These are phyloP conservation scores for Rotaria macrura DNA, from an alignment of 2,888 invertebrate genomes.

Conservation along the genomic window DNA sequence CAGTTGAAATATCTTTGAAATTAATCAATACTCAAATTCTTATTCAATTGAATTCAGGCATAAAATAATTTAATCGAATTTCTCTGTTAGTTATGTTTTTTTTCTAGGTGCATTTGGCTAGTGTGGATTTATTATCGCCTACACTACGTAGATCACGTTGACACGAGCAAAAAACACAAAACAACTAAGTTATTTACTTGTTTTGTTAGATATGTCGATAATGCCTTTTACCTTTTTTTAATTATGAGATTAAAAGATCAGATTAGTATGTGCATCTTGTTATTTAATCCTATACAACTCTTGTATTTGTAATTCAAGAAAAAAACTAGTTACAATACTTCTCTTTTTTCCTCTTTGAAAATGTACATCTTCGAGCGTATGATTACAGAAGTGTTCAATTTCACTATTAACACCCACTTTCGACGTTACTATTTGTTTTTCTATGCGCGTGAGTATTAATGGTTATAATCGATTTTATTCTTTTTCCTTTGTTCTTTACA, in stretches of 20 bases:
- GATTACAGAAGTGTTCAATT: background rate
- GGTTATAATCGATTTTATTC: background rate
- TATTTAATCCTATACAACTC: background rate
- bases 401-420: background rate
- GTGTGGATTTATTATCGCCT: background rate
- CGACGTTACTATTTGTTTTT: background rate
- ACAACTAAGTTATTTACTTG: too few species aligned
- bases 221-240: background rate
- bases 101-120: background rate
- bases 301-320: background rate
- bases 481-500: background rate
- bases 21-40: constrained; percentile 27
- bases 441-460: background rate
- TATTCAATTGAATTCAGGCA: constrained; percentile 33
- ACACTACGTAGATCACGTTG: background rate
- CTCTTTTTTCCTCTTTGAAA: background rate
- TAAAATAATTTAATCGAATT: background rate
- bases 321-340: background rate
- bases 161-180: background rate
- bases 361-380: background rate
- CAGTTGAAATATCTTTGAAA: constrained; percentile 30
- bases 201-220: background rate
- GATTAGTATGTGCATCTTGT: background rate
- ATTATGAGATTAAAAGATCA: background rate
- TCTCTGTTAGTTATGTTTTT: too few species aligned